These are phyloP conservation scores for Heliconius cydno DNA, from an alignment of 2,888 invertebrate species.

Conservation along the genomic window DNA sequence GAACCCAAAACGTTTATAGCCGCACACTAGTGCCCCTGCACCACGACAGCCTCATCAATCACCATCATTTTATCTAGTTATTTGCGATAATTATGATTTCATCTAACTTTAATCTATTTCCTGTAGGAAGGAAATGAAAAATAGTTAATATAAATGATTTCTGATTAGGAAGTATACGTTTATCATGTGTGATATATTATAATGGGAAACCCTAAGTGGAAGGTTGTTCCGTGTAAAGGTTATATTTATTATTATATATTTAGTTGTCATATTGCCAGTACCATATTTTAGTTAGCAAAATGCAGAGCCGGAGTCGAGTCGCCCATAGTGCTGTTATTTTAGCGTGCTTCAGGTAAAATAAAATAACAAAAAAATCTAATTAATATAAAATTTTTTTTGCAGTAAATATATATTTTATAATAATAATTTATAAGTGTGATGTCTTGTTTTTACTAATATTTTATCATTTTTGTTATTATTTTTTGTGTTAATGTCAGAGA, in stretches of 20 bases:
- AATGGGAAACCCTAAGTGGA: constrained; percentile 58
- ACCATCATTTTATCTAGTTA: not conserved
- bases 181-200: constrained; percentile 42
- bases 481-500: not conserved
- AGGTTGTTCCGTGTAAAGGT: constrained; percentile 60
- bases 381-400: not conserved
- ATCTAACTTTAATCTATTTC: constrained; percentile 1
- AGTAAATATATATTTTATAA: not conserved
- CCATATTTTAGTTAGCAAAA: constrained; percentile 71
- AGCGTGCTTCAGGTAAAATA: constrained; percentile 66
- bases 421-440: not conserved
- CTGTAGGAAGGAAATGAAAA: constrained; percentile 38
- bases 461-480: constrained; percentile 2
- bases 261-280: constrained; percentile 58
- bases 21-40: too few species aligned
- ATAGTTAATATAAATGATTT: constrained; percentile 34
- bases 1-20: too few species aligned
- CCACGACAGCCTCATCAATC: not conserved
- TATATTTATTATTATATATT: constrained; percentile 51
- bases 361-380: not conserved
- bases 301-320: constrained; percentile 77
- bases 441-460: not conserved
- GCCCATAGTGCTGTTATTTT: constrained; percentile 66
- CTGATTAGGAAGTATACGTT: constrained; percentile 45
- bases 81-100: not conserved